These are phyloP conservation scores for Uloborus diversus DNA, from an alignment of 1,140 invertebrate genomes.

Conservation along the genomic window DNA sequence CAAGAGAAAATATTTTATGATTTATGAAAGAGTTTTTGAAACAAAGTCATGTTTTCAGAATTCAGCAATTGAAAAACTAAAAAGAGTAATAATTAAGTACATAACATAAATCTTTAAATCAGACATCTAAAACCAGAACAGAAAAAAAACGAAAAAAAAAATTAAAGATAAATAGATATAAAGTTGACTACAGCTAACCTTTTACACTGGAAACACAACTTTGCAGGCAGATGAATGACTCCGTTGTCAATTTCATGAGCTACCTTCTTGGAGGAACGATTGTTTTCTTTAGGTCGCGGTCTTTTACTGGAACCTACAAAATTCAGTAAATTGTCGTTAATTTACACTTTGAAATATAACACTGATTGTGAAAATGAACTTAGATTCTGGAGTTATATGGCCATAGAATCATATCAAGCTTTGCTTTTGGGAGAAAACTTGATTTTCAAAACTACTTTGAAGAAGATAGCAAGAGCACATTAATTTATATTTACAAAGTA, in stretches of 20 bases:
- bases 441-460: too few relatives aligned
- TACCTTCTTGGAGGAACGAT: slow-evolving; percentile 65
- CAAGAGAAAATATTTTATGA: too few relatives aligned
- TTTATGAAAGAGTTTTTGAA: too few relatives aligned
- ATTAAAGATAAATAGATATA: neutral
- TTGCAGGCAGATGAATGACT: slow-evolving; percentile 81
- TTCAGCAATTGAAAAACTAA: neutral
- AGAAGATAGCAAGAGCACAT: too few relatives aligned
- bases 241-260: slow-evolving; percentile 78
- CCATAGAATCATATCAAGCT: too few relatives aligned
- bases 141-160: neutral
- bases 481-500: too few relatives aligned
- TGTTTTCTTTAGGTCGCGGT: slow-evolving; percentile 60
- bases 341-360: neutral
- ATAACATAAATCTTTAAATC: neutral
- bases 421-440: too few relatives aligned
- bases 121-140: neutral
- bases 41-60: neutral
- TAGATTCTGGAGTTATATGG: too few relatives aligned
- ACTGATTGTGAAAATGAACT: too few relatives aligned
- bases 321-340: neutral
- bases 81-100: neutral
- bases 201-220: slow-evolving; percentile 82
- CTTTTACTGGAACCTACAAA: slow-evolving; percentile 65
- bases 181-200: slow-evolving; percentile 63